These are phyloP conservation scores for Pristis pectinata DNA, from an alignment of 2,797 vertebrate species.

Conservation along the genomic window DNA sequence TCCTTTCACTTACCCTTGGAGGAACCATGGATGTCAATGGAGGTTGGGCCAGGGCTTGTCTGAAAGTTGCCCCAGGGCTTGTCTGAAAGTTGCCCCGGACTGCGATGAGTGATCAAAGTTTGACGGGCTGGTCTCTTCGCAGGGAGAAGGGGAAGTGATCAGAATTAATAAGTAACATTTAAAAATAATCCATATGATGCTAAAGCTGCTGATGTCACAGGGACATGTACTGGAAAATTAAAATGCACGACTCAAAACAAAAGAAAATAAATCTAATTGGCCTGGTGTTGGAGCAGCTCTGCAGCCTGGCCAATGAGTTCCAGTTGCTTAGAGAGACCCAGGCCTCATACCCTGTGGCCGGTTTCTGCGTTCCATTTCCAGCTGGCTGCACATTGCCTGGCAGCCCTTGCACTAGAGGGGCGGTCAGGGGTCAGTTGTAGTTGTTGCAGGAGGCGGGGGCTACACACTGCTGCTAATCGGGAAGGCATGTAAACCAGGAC, in stretches of 20 bases:
- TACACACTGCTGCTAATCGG: constrained; percentile 32
- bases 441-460: not conserved
- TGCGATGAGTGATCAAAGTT: too few relatives aligned
- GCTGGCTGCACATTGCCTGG: constrained; percentile 20
- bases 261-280: not conserved
- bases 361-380: constrained; percentile 23
- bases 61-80: too few relatives aligned
- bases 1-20: not conserved
- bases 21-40: not conserved
- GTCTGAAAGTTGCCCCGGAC: too few relatives aligned
- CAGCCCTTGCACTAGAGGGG: not conserved
- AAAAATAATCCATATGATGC: not conserved
- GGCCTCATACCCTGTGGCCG: not conserved
- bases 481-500: constrained; percentile 22
- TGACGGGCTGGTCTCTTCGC: too few relatives aligned
- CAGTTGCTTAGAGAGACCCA: not conserved
- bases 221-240: not conserved
- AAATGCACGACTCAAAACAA: not conserved
- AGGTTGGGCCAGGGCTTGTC: not conserved
- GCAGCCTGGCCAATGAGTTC: not conserved
- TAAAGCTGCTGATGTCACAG: not conserved
- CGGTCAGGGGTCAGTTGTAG: constrained; percentile 31
- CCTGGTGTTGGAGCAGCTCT: not conserved
- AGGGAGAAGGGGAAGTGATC: too few relatives aligned
- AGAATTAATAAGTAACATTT: not conserved